Percentiles rank a stretch among this genome's conserved stretches.
phyloP scores from a whole-genome alignment of 1,140 invertebrate genomes.

The Neodiprion fabricii region DNA sequence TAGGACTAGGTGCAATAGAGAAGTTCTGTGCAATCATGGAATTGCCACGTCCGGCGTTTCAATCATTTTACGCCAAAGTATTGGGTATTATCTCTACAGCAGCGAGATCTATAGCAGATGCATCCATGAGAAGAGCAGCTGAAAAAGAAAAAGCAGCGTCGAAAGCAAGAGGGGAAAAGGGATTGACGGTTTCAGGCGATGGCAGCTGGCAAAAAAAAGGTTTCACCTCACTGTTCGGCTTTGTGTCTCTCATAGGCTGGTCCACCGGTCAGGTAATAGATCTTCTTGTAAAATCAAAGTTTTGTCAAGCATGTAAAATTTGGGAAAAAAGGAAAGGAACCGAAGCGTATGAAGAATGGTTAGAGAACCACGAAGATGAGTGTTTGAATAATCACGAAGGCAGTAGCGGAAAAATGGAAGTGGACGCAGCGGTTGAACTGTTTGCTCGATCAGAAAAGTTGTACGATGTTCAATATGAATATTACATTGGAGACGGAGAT shows the following conservation, averaged over 20 bases:
- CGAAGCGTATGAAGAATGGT: constrained; percentile 13
- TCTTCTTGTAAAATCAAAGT: constrained; percentile 14
- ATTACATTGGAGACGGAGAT: constrained; percentile 25
- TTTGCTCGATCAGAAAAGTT: constrained; percentile 15
- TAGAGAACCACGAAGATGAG: neutral
- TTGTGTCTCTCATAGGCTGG: constrained; percentile 12
- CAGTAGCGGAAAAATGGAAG: constrained; percentile 20
- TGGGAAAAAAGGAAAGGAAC: constrained; percentile 11
- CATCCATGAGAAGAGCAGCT: neutral
- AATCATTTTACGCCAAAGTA: constrained; percentile 28
- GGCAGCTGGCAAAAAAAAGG: constrained; percentile 10
- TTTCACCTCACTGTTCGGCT: constrained; percentile 9
- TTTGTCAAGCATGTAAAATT: constrained; percentile 9
- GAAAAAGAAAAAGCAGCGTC: constrained; percentile 8
- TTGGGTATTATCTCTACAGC: constrained; percentile 15
- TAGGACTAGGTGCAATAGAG: constrained; percentile 24
- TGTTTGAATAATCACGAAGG: constrained; percentile 19
- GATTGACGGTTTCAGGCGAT: constrained; percentile 13
- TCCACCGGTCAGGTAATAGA: constrained; percentile 13
- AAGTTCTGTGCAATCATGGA: constrained; percentile 33
- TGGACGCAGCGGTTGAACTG: constrained; percentile 12
- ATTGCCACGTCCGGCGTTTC: constrained; percentile 24
- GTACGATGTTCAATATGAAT: constrained; percentile 15
- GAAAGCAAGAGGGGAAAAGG: constrained; percentile 1
- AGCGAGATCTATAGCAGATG: neutral